These are phyloP conservation scores for Takifugu bimaculatus DNA, from an alignment of 2,113 vertebrate species.

Conservation along the genomic window DNA sequence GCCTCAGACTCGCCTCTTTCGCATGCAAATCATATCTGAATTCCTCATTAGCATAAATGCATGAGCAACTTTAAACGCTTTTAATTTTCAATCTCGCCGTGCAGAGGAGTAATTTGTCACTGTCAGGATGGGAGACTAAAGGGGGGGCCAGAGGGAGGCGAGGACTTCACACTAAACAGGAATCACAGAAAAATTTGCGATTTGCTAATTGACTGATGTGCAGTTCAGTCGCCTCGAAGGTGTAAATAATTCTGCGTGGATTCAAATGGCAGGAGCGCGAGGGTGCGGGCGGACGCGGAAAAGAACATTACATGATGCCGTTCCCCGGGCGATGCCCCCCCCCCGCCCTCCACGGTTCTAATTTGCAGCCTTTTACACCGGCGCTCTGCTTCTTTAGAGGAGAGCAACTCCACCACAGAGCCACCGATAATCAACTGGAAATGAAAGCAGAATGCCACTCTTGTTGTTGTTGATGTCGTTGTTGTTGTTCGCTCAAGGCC, in stretches of 20 bases:
- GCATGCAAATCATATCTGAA: slow-evolving; percentile 99
- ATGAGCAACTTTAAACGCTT: slow-evolving; percentile 99
- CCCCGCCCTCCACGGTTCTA: slow-evolving; percentile 60
- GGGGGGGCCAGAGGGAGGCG: slow-evolving; percentile 82
- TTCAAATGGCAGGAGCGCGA: slow-evolving; percentile 77
- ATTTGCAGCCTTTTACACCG: slow-evolving; percentile 57
- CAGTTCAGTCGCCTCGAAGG: slow-evolving; percentile 95
- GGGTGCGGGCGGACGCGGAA: slow-evolving; percentile 53
- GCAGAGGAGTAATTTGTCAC: slow-evolving; percentile 99
- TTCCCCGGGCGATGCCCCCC: slow-evolving; percentile 59
- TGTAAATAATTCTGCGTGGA: slow-evolving; percentile 97
- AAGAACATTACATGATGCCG: slow-evolving; percentile 62
- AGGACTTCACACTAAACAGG: slow-evolving; percentile 94
- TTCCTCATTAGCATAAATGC: slow-evolving; percentile 99
- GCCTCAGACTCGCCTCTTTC: slow-evolving; percentile 97
- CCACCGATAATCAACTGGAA: slow-evolving; percentile 65
- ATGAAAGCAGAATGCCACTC: slow-evolving; percentile 67
- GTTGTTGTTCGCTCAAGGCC: slow-evolving; percentile 4
- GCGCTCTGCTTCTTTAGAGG: slow-evolving; percentile 44
- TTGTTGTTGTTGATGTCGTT: slow-evolving; percentile 31
- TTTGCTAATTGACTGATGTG: slow-evolving; percentile 99
- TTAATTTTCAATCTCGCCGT: slow-evolving; percentile 99
- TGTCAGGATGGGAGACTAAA: slow-evolving; percentile 99
- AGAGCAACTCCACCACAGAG: slow-evolving; percentile 58
- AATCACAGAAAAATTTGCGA: slow-evolving; percentile 98